Evolutionary conservation across 2,888 invertebrate genomes (phyloP).

Genomic region (Zygaena filipendulae): DNA sequence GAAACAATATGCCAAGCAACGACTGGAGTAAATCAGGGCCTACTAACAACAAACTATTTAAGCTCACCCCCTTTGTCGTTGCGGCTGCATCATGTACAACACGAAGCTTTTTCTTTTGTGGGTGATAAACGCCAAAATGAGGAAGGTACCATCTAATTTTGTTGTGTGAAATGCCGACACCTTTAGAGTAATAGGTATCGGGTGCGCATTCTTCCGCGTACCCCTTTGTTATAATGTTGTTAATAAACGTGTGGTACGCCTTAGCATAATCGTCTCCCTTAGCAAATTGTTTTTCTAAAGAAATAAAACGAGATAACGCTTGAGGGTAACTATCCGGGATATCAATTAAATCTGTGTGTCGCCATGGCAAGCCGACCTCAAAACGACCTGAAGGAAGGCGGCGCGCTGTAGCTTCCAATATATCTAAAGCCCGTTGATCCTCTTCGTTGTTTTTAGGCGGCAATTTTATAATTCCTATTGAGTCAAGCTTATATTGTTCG

Average conservation of each 20-base stretch:
- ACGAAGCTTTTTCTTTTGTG: slow-evolving; percentile 14
- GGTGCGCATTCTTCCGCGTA: slow-evolving; percentile 13
- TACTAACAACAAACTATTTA: slow-evolving; percentile 21
- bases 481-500: neutral
- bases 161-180: too few species aligned
- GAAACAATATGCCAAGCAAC: slow-evolving; percentile 20
- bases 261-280: slow-evolving; percentile 6
- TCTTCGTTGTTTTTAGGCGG: neutral
- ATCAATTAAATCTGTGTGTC: slow-evolving; percentile 1
- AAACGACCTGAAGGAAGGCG: slow-evolving; percentile 13
- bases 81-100: slow-evolving; percentile 26
- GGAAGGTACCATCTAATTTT: too few species aligned
- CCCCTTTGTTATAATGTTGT: slow-evolving; percentile 15
- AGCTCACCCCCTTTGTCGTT: slow-evolving; percentile 11
- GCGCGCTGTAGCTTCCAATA: slow-evolving; percentile 10
- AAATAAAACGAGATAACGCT: slow-evolving; percentile 12
- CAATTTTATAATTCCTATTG: neutral
- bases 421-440: slow-evolving; percentile 4
- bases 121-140: slow-evolving; percentile 7
- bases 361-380: slow-evolving; percentile 18
- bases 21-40: slow-evolving; percentile 24
- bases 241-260: slow-evolving; percentile 13
- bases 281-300: slow-evolving; percentile 15
- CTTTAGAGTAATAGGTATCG: neutral
- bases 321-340: slow-evolving; percentile 14